Base-by-base conservation (phyloP, 2,888 invertebrate species). In the Chrysolina oricalcia region DNA sequence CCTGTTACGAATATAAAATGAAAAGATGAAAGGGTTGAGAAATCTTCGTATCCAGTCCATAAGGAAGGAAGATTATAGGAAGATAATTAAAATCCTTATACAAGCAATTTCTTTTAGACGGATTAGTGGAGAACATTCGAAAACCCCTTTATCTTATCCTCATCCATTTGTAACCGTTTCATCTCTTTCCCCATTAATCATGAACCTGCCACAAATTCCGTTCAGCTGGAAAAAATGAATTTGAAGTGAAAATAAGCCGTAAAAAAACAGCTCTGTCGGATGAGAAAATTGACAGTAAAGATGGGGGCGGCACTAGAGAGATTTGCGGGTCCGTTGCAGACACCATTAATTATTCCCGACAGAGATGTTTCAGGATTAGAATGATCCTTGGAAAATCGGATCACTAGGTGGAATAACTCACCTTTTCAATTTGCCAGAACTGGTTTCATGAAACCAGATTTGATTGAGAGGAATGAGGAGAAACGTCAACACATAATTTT, bases 221-320 rank as follows among this genome's bases (percentile, higher is more conserved):
- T 56, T 66, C 72, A 56, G 17, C 63, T 65, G 75, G 66, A 72
- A 75, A 75, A 75, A 75, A 75, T 72, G 72, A 75, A 72, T 75
- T 72, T 59, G 41, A 68, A 75, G 72, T 69, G 75, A 75, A 75
- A 75, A 75, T 75, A 69, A 46, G 56, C 65, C 69, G 69, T 75
- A 59, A 75, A 74, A n/a, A 75, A 72, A 59, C 75, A 69, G 72
- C 72, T 75, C 27, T 19, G 46, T 21, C 6, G 50, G 43, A 23
- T 19, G 41, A 21, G 43, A 46, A 48, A 65, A 50, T 72, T 46
- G 66, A 59, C 48, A 59, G 62, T 59, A 46, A 67, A 17, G 35
- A 50, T 66, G 19, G 50, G n/a, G 35, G 59, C 27, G 59, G 59
- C 15, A 27, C 27, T 59, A 27, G 23, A 46, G 21, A 74, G 48